Conservation (phyloP, 2,888 invertebrate genomes). For the Drosophila aldrichi region DNA sequence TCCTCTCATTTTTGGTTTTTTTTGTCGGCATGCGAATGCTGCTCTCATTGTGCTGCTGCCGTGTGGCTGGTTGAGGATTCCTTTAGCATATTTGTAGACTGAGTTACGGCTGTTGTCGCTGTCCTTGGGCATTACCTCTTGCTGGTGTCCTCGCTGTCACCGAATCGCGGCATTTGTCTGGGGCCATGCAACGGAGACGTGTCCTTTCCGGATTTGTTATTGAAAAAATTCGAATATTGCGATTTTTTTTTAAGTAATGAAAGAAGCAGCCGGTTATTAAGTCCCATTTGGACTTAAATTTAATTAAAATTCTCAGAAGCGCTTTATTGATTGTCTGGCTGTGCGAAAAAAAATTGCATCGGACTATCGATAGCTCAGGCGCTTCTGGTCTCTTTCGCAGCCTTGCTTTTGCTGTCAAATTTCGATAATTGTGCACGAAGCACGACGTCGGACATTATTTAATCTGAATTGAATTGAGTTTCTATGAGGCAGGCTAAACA, state of each 20-base stretch:
- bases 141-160: conserved; percentile 37
- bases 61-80: conserved; percentile 47
- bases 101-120: conserved; percentile 59
- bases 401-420: conserved; percentile 8
- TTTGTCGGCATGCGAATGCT: conserved; percentile 16
- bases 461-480: not conserved
- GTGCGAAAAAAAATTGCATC: not conserved
- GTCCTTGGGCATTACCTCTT: conserved; percentile 34
- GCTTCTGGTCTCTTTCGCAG: too few species aligned
- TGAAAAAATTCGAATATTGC: conserved; percentile 64
- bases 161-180: conserved; percentile 50
- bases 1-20: not conserved
- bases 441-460: not conserved
- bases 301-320: conserved; percentile 47
- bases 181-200: conserved; percentile 4
- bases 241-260: conserved; percentile 68
- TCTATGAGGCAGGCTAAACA: too few species aligned
- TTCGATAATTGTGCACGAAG: not conserved
- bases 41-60: conserved; percentile 54
- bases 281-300: conserved; percentile 56
- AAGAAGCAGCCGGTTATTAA: conserved; percentile 54
- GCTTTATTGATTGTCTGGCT: conserved; percentile 6
- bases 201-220: conserved; percentile 46
- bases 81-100: conserved; percentile 65
- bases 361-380: not conserved